phyloP scores from a whole-genome alignment of 2,888 invertebrate genomes.

The Cordilura impudica region DNA sequence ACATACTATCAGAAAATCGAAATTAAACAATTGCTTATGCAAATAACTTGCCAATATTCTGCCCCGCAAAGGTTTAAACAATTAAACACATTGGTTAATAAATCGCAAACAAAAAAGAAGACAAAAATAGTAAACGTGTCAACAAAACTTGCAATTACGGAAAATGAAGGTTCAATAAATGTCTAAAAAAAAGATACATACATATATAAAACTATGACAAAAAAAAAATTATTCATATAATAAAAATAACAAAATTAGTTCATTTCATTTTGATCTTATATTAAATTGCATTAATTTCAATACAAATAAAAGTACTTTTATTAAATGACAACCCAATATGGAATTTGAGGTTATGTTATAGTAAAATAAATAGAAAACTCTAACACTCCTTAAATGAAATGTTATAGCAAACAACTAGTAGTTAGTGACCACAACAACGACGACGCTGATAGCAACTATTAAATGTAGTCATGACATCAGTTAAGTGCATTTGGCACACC shows the following conservation, averaged over 20 bases:
- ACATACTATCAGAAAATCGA: too few relatives aligned
- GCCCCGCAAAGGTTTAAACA: background rate
- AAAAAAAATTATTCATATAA: background rate
- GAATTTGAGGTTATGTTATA: conserved; percentile 50
- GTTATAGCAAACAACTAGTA: conserved; percentile 33
- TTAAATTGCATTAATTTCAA: background rate
- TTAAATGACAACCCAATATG: background rate
- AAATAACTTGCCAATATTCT: too few relatives aligned
- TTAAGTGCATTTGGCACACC: conserved; percentile 22
- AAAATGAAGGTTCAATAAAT: conserved; percentile 8
- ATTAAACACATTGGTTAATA: conserved; percentile 16
- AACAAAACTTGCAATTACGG: conserved; percentile 29
- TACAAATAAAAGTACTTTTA: background rate
- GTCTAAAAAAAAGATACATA: background rate
- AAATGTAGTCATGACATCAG: conserved; percentile 54
- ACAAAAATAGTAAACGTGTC: conserved; percentile 51
- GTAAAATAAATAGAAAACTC: conserved; percentile 35
- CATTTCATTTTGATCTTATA: background rate
- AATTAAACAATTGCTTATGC: too few relatives aligned
- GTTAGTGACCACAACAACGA: conserved; percentile 43
- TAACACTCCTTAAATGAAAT: conserved; percentile 39
- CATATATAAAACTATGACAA: conserved; percentile 1
- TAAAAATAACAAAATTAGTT: background rate
- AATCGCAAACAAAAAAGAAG: conserved; percentile 12
- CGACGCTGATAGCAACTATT: background rate